Conservation (phyloP, 64 coral and sea anemone species). For the Montipora sp. region DNA sequence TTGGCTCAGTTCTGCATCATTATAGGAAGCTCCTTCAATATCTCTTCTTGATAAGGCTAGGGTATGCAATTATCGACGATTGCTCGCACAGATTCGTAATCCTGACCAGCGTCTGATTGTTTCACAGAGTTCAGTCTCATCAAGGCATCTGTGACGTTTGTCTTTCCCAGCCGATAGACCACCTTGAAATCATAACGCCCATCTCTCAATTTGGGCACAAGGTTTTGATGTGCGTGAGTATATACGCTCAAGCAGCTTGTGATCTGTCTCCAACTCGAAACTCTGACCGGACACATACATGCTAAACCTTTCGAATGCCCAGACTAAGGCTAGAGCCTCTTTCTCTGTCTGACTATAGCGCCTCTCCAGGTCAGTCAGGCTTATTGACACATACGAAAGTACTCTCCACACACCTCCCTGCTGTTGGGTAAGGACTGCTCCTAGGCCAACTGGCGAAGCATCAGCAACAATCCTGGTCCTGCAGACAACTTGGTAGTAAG, state of each 20-base stretch:
- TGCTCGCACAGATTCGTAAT: neutral
- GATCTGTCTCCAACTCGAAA: slow-evolving; percentile 17
- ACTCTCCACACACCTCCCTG: too few relatives aligned
- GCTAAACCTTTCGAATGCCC: too few relatives aligned
- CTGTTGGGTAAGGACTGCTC: too few relatives aligned
- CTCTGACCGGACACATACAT: neutral
- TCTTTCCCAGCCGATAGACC: slow-evolving; percentile 33
- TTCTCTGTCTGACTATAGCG: too few relatives aligned
- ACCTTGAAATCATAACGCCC: neutral
- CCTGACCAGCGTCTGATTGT: neutral
- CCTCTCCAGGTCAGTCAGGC: too few relatives aligned
- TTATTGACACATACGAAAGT: too few relatives aligned
- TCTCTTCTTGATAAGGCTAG: slow-evolving; percentile 24
- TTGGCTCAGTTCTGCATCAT: slow-evolving; percentile 24
- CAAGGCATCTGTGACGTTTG: slow-evolving; percentile 17
- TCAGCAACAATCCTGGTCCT: too few relatives aligned
- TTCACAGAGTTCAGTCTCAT: neutral
- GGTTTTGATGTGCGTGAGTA: neutral
- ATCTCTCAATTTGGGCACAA: neutral
- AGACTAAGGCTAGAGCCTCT: too few relatives aligned
- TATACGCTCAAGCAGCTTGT: neutral
- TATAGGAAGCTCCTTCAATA: slow-evolving; percentile 63
- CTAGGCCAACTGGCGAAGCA: too few relatives aligned
- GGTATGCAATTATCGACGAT: slow-evolving; percentile 31
- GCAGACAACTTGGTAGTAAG: too few relatives aligned